Evolutionary conservation across 2,888 invertebrate genomes (phyloP), one percentile per base, ranked within the genome.

Genomic region (Toxonevra muliebris): DNA sequence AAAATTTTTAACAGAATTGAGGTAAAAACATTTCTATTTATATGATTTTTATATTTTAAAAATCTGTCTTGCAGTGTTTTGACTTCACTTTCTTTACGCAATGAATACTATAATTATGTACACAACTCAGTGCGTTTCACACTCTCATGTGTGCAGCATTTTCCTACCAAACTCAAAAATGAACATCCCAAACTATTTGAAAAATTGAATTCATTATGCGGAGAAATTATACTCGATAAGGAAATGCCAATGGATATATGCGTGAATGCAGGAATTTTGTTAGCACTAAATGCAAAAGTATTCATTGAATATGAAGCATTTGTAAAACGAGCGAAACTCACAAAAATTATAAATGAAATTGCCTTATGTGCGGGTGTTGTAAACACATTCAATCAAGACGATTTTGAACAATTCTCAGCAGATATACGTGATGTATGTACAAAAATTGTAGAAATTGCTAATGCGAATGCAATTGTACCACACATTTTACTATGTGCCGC

Each of bases 171-270:
- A 1, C 61, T 78, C 13, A 65, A 50, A 13, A 9, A 17, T 3
- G 54, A 65, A 0, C 70, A 77, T 11, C 65, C 62, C n/a, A 69
- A 71, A 2, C 69, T 73, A 61, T 63, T 83, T 5, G 68, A 63
- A 13, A 52, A 73, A 9, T 62, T 81, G 0, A 73, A 71, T 64
- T 42, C 61, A 4, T 59, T 69, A 13, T 73, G 79, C 60, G 78
- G 84, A 40, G 62, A 80, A 2, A 71, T 87, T 9, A 77, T 88
- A 66, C 80, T 81, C 58, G 82, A 89, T 74, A 82, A 84, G 5
- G 88, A 88, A 68, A 85, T 89, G 1, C 88, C 90, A 0, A 89
- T 90, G 87, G 91, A 92, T 76, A 88, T 90, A 0, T 90, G 90
- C 76, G 87, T 88, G 8, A 88, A 91, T 75, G 88, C 88, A 71